Evolutionary conservation across 2,113 vertebrate species (phyloP), one percentile per base, ranked within the genome.

Genomic region (Archilochus colubris): DNA sequence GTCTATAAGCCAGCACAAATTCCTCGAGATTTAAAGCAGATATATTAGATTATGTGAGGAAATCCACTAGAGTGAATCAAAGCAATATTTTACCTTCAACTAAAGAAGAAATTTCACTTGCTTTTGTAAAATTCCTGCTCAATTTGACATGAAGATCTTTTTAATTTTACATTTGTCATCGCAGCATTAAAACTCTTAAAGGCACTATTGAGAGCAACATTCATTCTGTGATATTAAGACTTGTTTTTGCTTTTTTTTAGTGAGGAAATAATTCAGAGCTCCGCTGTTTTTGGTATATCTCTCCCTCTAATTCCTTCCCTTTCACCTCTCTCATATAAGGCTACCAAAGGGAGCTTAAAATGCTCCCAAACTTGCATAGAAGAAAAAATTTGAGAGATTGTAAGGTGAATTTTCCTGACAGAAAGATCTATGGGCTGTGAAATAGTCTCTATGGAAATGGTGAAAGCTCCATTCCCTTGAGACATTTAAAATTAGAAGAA

Each of bases 311-410:
- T 96, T 96, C 86, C 66, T 50, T 89, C 84, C 90, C 88, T 92
- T 97, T 96, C 61, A 96, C 80, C 78, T 94, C 54, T 90, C 69
- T 93, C 77, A 93, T 87, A 96, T 93, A 97, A 97, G 97, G 93
- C 94, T 95, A 96, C 91, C 78, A 94, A 95, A 94, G 93, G 92
- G 79, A 97, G 87, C 91, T 91, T 92, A 97, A 97, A 97, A 94
- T 72, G 81, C 55, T 95, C 96, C 91, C 24, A 84, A 97, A 97
- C 96, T 97, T 96, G 21, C 93, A 94, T 70, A 94, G 94, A 97
- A 77, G 44, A 61, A 88, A 96, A 89, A 83, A 90, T 40, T 14
- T 75, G 87, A 88, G 76, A 63, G 68, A 78, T 73, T 87, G 43
- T 55, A 94, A 91, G 79, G 69, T 95, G 85, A 91, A 81, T 77